Evolutionary conservation across 2,888 invertebrate genomes (phyloP).

Genomic region (Atethmia centrago): DNA sequence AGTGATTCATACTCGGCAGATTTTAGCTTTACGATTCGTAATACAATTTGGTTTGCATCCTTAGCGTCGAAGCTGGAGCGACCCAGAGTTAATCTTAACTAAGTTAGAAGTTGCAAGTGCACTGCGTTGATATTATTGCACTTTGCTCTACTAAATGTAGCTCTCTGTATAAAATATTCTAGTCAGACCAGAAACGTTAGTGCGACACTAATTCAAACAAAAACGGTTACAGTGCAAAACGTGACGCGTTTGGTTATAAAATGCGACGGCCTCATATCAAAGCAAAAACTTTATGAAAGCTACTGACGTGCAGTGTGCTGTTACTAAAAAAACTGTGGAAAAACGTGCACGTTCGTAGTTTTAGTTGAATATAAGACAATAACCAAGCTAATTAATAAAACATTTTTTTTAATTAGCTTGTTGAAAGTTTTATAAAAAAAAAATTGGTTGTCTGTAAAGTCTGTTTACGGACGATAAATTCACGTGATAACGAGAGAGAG

Average conservation of each 20-base stretch:
- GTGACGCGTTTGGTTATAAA: slow-evolving; percentile 53
- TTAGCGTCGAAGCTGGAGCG: slow-evolving; percentile 50
- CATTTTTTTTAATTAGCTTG: no score
- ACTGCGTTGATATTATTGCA: slow-evolving; percentile 59
- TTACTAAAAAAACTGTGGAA: slow-evolving; percentile 24
- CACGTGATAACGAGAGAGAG: no score
- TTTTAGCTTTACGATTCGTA: slow-evolving; percentile 50
- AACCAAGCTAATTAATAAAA: not conserved
- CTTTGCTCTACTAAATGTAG: slow-evolving; percentile 51
- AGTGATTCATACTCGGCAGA: slow-evolving; percentile 44
- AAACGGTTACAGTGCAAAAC: slow-evolving; percentile 57
- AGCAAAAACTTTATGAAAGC: slow-evolving; percentile 61
- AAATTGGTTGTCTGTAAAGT: no score
- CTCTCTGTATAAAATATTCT: slow-evolving; percentile 42
- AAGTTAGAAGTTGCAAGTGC: slow-evolving; percentile 66
- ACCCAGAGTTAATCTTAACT: slow-evolving; percentile 60
- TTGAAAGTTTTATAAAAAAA: not conserved
- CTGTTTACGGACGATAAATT: no score
- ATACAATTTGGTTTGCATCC: slow-evolving; percentile 58
- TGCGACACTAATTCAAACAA: slow-evolving; percentile 54
- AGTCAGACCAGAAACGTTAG: slow-evolving; percentile 24
- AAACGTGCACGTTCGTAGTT: slow-evolving; percentile 7
- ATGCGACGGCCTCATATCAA: slow-evolving; percentile 50
- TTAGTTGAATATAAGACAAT: slow-evolving; percentile 10
- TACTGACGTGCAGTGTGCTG: slow-evolving; percentile 30